Base-by-base conservation (phyloP, 1,140 invertebrate species). In the Chironomus striatipennis region DNA sequence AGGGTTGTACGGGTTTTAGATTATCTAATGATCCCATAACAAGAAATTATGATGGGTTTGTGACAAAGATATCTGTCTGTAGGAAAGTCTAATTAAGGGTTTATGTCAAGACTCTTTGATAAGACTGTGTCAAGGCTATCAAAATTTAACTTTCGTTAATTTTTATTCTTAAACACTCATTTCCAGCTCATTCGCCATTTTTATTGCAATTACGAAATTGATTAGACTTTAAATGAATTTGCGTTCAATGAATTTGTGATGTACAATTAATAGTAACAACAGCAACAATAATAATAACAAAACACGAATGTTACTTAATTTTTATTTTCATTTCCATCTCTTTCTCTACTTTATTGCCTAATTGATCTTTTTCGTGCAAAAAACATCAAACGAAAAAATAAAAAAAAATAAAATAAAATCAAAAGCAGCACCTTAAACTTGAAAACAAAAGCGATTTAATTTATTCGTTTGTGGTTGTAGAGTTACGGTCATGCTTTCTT, bases 401-500 rank as follows among this genome's bases (percentile, higher is more conserved):
- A n/a, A n/a, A n/a, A n/a, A n/a, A n/a, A n/a, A n/a, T n/a, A n/a
- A n/a, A n/a, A n/a, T n/a, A n/a, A 10, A 47, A 47, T 47, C 9
- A 57, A 57, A n/a, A 10, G 15, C 47, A 57, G 12, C 47, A 57
- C 47, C 47, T 57, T 57, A 57, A 57, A 57, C 47, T 57, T 57
- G 47, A 57, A 57, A 57, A 57, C n/a, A 57, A 57, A 57, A 57
- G 47, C 47, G 12, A 57, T 57, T 57, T 57, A 12, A 57, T 57
- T 57, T 57, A n/a, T 57, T 12, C n/a, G 47, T 57, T n/a, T 57
- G 47, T 57, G 47, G 4, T 57, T n/a, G 24, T 34, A 5, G n/a
- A 57, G 47, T 57, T 57, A n/a, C n/a, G 47, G 47, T 57, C 47
- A 57, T 57, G 47, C 47, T 57, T 57, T 57, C 47, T 57, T 57